Conservation (phyloP, 2,113 vertebrate species). For the Chiloscyllium plagiosum region DNA sequence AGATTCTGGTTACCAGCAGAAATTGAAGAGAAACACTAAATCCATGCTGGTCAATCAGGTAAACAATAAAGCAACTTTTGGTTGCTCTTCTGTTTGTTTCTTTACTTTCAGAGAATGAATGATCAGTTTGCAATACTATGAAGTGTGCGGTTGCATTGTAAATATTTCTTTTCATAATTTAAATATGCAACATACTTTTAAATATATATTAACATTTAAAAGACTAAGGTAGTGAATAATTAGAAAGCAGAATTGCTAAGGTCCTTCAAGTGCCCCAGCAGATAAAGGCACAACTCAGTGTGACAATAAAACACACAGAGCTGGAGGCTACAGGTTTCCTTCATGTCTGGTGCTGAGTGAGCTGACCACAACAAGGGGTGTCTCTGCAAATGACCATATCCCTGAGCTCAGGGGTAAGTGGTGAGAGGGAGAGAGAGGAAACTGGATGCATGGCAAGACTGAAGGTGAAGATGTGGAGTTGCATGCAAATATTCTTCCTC, state of each 20-base stretch:
- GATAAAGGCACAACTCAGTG: neutral
- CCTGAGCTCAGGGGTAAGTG: neutral
- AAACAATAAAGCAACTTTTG: neutral
- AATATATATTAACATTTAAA: neutral
- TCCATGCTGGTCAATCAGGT: neutral
- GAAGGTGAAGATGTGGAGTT: neutral
- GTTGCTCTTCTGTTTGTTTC: neutral
- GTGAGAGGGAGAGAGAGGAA: neutral
- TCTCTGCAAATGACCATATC: neutral
- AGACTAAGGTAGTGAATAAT: neutral
- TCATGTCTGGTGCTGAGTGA: neutral
- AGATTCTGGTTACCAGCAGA: neutral
- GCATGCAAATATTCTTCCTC: too few relatives aligned
- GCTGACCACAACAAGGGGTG: neutral
- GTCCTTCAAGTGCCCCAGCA: neutral
- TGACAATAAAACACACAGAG: neutral
- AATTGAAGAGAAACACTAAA: neutral
- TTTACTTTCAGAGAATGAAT: neutral
- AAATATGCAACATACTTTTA: neutral
- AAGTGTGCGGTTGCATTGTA: neutral
- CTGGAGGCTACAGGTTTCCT: neutral
- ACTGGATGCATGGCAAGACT: neutral
- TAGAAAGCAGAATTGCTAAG: neutral
- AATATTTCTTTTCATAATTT: neutral
- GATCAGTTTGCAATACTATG: neutral